Percentiles rank a stretch among this genome's conserved stretches.
Conservation (phyloP, 35 echinoderm and acorn worm genomes). For the Apostichopus californicus region DNA sequence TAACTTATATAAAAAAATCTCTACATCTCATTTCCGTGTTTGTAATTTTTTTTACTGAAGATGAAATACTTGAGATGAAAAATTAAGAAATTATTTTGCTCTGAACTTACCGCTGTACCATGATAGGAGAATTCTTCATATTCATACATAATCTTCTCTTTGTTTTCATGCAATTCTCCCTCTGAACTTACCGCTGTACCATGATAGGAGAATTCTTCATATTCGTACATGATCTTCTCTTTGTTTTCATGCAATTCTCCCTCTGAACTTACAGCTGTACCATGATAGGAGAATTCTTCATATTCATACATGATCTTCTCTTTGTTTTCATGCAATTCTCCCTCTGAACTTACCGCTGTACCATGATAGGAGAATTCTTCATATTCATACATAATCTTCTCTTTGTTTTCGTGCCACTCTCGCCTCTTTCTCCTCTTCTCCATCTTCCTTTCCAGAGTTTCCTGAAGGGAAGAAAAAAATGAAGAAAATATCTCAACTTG, state of each 20-base stretch:
- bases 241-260: slow-evolving; percentile 86
- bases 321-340: too few species aligned
- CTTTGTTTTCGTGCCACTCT: slow-evolving; percentile 57
- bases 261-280: slow-evolving; percentile 9
- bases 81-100: background rate
- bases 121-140: slow-evolving; percentile 93
- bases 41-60: too few species aligned
- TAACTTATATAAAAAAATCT: too few species aligned
- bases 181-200: slow-evolving; percentile 79
- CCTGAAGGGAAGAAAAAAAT: slow-evolving; percentile 25
- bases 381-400: background rate
- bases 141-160: slow-evolving; percentile 72
- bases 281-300: too few species aligned
- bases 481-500: too few species aligned
- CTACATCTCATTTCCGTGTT: too few species aligned
- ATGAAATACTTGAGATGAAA: too few species aligned
- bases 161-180: slow-evolving; percentile 55
- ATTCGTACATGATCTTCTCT: slow-evolving; percentile 82
- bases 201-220: slow-evolving; percentile 90
- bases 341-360: too few species aligned
- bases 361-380: too few species aligned
- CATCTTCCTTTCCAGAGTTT: slow-evolving; percentile 74
- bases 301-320: too few species aligned
- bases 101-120: slow-evolving; percentile 81
- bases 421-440: slow-evolving; percentile 74